Base-by-base conservation (phyloP, 1,140 invertebrate species). In the Rhynchophorus ferrugineus region DNA sequence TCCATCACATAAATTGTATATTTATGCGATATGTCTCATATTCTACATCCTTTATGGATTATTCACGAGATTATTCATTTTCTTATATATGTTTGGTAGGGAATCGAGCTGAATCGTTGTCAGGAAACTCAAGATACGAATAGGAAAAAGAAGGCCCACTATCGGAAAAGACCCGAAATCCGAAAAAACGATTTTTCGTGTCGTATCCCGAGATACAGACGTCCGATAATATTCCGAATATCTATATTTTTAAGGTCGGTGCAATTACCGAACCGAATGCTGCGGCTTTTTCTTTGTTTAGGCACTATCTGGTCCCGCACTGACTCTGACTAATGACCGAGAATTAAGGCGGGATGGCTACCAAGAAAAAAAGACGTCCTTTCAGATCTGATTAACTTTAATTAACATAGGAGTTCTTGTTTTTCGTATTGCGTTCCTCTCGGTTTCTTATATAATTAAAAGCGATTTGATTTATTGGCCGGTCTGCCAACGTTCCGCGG, bases 341-440 rank as follows among this genome's bases (percentile, higher is more conserved):
- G 50, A 38, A 37, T 53, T 54, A 54, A 54, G n/a, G 22, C 19
- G 16, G 20, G 38, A 48, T 42, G 22, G 39, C 29, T 44, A 44
- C 39, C 34, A 22, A 53, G 29, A 24, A 45, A 49, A 54, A 55
- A 55, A 55, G 29, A 49, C 19, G 36, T 55, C 46, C 24, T 5
- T 49, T 49, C 33, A 33, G 20, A 55, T 55, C 53, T 35, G 44
- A 48, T 55, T 55, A 41, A 22, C 13, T 44, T 39, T 55, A 55
- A 55, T 55, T 55, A 55, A 55, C 53, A 45, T 55, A 49, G 53
- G 24, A 29, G 24, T 5, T 11, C 11, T 29, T 11, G 24, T 29
- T 29, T 51, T 44, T 44, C 14, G 29, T 38, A 44, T 51, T 34
- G 24, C 5, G 20, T 19, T 51, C 33, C 20, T 36, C n/a, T 42